A percentile compares a stretch with the other conserved stretches of the same genome.
These are phyloP conservation scores for Pseudochirops corinnae DNA, from an alignment of 2,797 vertebrate species.

Conservation along the genomic window DNA sequence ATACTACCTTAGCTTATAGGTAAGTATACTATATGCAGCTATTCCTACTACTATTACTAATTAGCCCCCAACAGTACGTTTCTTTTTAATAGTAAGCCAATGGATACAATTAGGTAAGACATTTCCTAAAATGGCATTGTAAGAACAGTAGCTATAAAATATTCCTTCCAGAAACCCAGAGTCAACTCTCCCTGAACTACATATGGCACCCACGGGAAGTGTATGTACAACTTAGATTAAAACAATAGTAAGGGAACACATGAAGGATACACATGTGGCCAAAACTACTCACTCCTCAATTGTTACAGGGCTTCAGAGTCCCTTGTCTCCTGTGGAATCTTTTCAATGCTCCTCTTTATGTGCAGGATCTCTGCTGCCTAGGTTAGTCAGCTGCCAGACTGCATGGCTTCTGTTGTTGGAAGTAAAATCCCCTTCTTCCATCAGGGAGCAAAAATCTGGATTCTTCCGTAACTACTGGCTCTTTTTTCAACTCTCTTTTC, in stretches of 20 bases:
- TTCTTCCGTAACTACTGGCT: background rate
- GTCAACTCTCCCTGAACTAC: background rate
- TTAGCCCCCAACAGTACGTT: background rate
- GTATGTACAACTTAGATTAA: background rate
- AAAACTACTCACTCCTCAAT: background rate
- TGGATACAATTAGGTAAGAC: background rate
- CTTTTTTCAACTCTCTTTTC: background rate
- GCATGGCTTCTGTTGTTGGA: background rate
- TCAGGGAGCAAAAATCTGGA: background rate
- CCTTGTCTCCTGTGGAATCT: background rate
- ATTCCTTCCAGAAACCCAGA: background rate
- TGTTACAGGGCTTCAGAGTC: background rate
- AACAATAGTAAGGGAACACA: background rate
- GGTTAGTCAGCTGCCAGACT: background rate
- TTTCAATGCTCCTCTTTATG: background rate
- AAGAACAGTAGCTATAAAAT: background rate
- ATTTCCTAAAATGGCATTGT: background rate
- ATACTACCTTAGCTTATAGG: background rate
- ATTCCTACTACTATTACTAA: background rate
- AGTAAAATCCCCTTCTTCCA: background rate
- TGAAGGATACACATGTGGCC: background rate
- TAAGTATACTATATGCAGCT: background rate
- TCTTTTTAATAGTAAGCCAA: background rate
- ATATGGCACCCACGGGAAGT: background rate
- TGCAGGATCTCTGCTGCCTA: background rate